Evolutionary conservation across 2,888 invertebrate genomes (phyloP).

Genomic region (Mallateleia sp.): DNA sequence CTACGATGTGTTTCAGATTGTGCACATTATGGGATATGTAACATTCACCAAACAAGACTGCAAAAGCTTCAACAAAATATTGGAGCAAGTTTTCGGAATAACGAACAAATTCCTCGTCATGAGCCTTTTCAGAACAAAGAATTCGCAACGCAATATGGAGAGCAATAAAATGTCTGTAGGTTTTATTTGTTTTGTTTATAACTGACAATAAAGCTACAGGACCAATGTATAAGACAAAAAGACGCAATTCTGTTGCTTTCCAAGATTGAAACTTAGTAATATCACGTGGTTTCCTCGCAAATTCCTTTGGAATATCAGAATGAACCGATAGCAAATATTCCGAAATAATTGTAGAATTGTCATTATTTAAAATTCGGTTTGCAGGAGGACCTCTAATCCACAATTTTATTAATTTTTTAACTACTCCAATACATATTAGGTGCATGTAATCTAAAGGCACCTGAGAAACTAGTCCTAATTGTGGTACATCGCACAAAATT

Average conservation of each 20-base stretch:
- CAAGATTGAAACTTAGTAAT: neutral
- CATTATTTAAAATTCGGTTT: neutral
- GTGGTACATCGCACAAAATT: slow-evolving; percentile 6
- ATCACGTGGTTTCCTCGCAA: neutral
- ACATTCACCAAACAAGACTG: neutral
- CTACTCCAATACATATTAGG: slow-evolving; percentile 65
- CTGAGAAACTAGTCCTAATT: slow-evolving; percentile 38
- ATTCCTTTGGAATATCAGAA: neutral
- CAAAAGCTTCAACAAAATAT: neutral
- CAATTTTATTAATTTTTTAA: neutral
- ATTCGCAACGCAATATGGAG: neutral
- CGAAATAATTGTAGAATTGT: neutral
- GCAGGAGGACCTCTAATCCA: neutral
- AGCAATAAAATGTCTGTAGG: neutral
- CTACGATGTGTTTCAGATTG: slow-evolving; percentile 1
- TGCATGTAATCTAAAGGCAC: slow-evolving; percentile 70
- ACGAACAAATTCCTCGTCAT: neutral
- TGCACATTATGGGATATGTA: slow-evolving; percentile 32
- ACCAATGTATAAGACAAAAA: neutral
- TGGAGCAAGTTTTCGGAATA: neutral
- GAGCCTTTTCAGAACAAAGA: neutral
- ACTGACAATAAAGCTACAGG: neutral
- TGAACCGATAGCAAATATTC: neutral
- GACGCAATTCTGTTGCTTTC: slow-evolving; percentile 1
- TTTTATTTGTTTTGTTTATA: no score